Percentiles rank a stretch among this genome's conserved stretches.
These are phyloP conservation scores for Phaedon cochleariae DNA, from an alignment of 2,888 invertebrate species.

Conservation along the genomic window DNA sequence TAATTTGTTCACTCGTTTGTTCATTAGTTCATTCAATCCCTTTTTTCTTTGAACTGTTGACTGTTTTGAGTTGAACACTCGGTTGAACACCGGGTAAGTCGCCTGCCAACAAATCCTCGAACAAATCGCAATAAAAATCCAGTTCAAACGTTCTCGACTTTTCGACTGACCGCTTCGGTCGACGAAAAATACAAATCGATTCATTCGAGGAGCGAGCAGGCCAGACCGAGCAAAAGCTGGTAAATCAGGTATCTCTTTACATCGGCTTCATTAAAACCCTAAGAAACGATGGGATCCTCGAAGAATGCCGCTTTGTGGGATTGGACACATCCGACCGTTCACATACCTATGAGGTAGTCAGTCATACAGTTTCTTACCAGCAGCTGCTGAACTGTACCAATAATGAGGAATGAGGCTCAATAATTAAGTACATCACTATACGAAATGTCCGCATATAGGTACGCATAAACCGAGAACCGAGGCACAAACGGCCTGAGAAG, in stretches of 20 bases:
- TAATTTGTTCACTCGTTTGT: too few species aligned
- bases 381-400: slow-evolving; percentile 12
- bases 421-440: background rate
- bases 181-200: slow-evolving; percentile 1
- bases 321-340: background rate
- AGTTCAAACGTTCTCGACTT: background rate
- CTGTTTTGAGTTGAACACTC: too few species aligned
- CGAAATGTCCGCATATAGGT: background rate
- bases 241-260: slow-evolving; percentile 1
- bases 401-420: too few species aligned
- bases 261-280: background rate
- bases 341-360: background rate
- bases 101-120: too few species aligned
- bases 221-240: background rate
- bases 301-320: slow-evolving; percentile 13
- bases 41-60: too few species aligned
- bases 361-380: background rate
- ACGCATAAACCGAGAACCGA: too few species aligned
- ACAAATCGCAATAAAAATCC: background rate
- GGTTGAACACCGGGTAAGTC: too few species aligned
- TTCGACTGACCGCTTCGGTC: background rate
- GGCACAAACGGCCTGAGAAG: too few species aligned
- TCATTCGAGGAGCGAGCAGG: too few species aligned
- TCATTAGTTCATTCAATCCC: too few species aligned
- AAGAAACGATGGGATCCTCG: background rate